Percentiles rank a stretch among this genome's conserved stretches.
phyloP scores from a whole-genome alignment of 2,113 vertebrate genomes.

The Axis porcinus region DNA sequence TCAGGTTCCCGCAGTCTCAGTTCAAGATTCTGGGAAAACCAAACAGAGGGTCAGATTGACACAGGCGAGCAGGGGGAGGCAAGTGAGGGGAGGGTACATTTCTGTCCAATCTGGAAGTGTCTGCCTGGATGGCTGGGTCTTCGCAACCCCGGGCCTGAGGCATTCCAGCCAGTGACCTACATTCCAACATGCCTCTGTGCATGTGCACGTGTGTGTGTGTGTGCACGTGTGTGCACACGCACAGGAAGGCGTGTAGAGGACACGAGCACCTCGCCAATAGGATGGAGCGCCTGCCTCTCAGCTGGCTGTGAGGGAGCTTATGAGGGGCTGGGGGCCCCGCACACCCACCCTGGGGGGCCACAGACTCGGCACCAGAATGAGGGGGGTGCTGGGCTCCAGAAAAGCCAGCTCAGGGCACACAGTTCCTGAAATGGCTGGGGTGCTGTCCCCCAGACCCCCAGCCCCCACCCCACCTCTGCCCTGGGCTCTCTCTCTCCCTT shows the following conservation, averaged over 20 bases:
- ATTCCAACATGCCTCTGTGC: neutral
- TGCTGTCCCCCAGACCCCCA: neutral
- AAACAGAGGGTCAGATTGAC: neutral
- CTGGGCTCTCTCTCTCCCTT: neutral
- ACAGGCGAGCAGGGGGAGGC: neutral
- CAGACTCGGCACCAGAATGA: neutral
- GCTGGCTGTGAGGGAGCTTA: neutral
- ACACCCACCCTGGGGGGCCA: accelerated
- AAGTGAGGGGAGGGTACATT: neutral
- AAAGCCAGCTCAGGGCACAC: neutral
- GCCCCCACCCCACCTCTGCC: neutral
- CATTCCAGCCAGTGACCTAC: conserved; percentile 44
- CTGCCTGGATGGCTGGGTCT: neutral
- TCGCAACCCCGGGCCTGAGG: neutral
- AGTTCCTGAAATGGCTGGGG: neutral
- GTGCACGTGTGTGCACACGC: accelerated
- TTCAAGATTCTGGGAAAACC: neutral
- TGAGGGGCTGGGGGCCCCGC: neutral
- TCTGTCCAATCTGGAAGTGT: neutral
- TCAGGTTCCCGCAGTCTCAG: neutral
- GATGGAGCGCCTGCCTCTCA: neutral
- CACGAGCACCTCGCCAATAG: neutral
- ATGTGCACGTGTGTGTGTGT: neutral
- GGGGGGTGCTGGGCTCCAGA: neutral
- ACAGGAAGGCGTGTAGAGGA: accelerated